These are phyloP conservation scores for Pyrochroa serraticornis DNA, from an alignment of 2,888 invertebrate genomes.

Conservation along the genomic window DNA sequence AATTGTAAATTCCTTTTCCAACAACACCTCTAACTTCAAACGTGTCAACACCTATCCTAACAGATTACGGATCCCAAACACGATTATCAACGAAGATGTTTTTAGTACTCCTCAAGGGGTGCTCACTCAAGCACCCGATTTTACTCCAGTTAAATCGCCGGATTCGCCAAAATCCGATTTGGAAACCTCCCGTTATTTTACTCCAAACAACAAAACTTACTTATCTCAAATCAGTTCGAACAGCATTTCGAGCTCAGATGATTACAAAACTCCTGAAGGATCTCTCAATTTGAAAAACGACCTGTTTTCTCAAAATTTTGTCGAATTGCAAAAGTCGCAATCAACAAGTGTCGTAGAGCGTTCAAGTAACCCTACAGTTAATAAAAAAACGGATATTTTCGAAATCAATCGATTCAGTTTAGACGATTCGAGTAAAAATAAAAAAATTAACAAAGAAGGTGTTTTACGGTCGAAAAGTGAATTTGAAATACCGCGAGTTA, in stretches of 20 bases:
- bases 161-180: conserved; percentile 10
- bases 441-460: conserved; percentile 36
- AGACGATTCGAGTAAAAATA: conserved; percentile 26
- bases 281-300: conserved; percentile 36
- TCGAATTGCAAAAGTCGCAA: conserved; percentile 49
- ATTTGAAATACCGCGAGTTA: conserved; percentile 51
- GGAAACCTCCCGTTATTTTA: conserved; percentile 34
- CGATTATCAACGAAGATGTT: conserved; percentile 43
- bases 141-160: conserved; percentile 9
- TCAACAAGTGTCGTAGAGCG: conserved; percentile 46
- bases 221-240: conserved; percentile 45
- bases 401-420: conserved; percentile 20
- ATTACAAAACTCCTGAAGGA: conserved; percentile 52
- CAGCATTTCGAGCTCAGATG: conserved; percentile 47
- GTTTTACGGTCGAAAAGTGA: conserved; percentile 55
- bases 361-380: conserved; percentile 8
- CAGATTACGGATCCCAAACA: conserved; percentile 47
- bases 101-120: conserved; percentile 41
- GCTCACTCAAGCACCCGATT: conserved; percentile 20
- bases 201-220: conserved; percentile 37
- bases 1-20: conserved; percentile 35
- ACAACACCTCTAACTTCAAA: conserved; percentile 37
- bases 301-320: conserved; percentile 47
- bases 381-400: conserved; percentile 19
- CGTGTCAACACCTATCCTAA: conserved; percentile 45